phyloP scores from a whole-genome alignment of 2,888 invertebrate genomes.

The Dascillus cervinus region DNA sequence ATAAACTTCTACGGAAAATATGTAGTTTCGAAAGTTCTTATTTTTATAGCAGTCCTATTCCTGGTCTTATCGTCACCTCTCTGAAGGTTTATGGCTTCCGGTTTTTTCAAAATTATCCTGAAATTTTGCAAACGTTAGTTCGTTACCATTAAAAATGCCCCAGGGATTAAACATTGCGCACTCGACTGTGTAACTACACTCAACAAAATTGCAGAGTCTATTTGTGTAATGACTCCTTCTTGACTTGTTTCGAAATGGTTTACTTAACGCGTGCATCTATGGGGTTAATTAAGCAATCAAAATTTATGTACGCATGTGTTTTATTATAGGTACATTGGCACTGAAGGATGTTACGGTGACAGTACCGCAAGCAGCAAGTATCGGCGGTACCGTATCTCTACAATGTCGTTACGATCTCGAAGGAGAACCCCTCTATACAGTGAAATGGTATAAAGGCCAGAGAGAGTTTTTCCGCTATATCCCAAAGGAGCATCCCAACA shows the following conservation, averaged over 20 bases:
- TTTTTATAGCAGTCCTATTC: constrained; percentile 2
- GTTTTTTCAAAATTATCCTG: too few relatives aligned
- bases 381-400: constrained; percentile 65
- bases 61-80: constrained; percentile 4
- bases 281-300: too few relatives aligned
- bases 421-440: constrained; percentile 66
- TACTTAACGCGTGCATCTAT: too few relatives aligned
- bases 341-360: constrained; percentile 63
- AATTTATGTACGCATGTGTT: too few relatives aligned
- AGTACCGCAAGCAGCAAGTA: constrained; percentile 62
- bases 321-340: constrained; percentile 48
- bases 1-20: constrained; percentile 5
- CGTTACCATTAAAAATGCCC: too few relatives aligned
- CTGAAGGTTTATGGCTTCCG: neutral
- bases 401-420: constrained; percentile 70
- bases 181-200: too few relatives aligned
- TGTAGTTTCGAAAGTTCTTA: constrained; percentile 5
- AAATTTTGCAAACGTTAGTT: too few relatives aligned
- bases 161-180: too few relatives aligned
- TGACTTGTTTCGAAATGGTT: too few relatives aligned
- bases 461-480: constrained; percentile 74
- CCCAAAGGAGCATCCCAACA: constrained; percentile 70
- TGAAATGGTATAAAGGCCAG: constrained; percentile 74
- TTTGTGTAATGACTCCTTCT: too few relatives aligned
- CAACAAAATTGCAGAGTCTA: too few relatives aligned